Conservation (phyloP, 1,140 invertebrate species). For the Tetramorium parvispinum region DNA sequence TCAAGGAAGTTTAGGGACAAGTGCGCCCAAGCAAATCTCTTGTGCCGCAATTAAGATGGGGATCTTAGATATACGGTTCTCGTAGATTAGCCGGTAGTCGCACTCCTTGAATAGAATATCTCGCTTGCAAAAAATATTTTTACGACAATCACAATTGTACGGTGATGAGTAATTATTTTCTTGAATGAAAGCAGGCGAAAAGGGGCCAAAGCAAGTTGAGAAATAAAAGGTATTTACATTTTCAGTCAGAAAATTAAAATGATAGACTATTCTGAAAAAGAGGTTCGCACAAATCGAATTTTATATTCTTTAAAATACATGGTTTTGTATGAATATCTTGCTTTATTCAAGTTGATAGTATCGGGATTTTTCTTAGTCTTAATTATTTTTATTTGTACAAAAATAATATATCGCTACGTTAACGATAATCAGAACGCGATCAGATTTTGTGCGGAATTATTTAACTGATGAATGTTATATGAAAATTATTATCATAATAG, state of each 20-base stretch:
- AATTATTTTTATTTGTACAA: background rate
- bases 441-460: background rate
- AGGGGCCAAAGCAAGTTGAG: too few species aligned
- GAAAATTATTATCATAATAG: constrained; percentile 1
- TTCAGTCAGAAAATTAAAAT: too few species aligned
- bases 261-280: too few species aligned
- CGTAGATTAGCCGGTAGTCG: background rate
- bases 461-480: background rate
- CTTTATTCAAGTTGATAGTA: too few species aligned
- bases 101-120: background rate
- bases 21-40: constrained; percentile 48
- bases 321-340: too few species aligned
- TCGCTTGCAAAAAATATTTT: background rate
- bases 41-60: constrained; percentile 33
- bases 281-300: too few species aligned
- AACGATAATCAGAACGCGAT: background rate
- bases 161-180: background rate
- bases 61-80: background rate
- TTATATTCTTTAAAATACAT: too few species aligned
- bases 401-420: background rate
- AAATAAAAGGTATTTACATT: too few species aligned
- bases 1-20: constrained; percentile 62
- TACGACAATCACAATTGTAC: background rate
- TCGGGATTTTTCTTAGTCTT: too few species aligned
- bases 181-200: too few species aligned